Evolutionary conservation across 1,140 invertebrate species (phyloP), one percentile per base, ranked within the genome.

Genomic region (Chironomus striatipennis): DNA sequence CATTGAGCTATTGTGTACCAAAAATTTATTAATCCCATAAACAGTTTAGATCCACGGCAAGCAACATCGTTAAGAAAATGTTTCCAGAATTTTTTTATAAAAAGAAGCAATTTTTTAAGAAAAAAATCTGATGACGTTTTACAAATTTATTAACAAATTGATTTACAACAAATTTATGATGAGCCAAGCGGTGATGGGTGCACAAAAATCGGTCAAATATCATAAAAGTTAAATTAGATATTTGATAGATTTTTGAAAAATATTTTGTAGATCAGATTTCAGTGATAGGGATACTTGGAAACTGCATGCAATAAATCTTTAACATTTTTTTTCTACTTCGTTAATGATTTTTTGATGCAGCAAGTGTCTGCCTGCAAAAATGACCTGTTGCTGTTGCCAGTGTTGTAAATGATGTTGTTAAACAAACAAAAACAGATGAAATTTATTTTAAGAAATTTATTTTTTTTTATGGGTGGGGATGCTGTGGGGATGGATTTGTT

Each of bases 71-170:
- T 34, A 34, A 34, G 5, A 34, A 34, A 34, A n/a, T n/a, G n/a
- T n/a, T n/a, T 34, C 1, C 24, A 34, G 24, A 34, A 34, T n/a
- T n/a, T n/a, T n/a, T n/a, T n/a, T n/a, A n/a, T n/a, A 34, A 34
- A 34, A 2, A 34, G 24, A 34, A 34, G 24, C 24, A 34, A 34
- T 34, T 34, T 34, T 34, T n/a, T n/a, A n/a, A n/a, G n/a, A n/a
- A n/a, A n/a, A n/a, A n/a, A 2, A 47, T 47, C 4, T 57, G 47
- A 57, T 57, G 47, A 57, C 12, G 47, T 57, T 57, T 57, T 57
- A 57, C 47, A 57, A 57, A 57, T 57, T 57, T 57, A 57, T 57
- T 57, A 57, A 57, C 47, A 57, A 57, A 57, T 57, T 57, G 47
- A 57, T 57, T 57, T 57, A 57, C 47, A 57, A 15, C 12, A 12